Percentiles rank a stretch among this genome's conserved stretches.
These are phyloP conservation scores for Carcharodon carcharias DNA, from an alignment of 2,797 vertebrate species.

Conservation along the genomic window DNA sequence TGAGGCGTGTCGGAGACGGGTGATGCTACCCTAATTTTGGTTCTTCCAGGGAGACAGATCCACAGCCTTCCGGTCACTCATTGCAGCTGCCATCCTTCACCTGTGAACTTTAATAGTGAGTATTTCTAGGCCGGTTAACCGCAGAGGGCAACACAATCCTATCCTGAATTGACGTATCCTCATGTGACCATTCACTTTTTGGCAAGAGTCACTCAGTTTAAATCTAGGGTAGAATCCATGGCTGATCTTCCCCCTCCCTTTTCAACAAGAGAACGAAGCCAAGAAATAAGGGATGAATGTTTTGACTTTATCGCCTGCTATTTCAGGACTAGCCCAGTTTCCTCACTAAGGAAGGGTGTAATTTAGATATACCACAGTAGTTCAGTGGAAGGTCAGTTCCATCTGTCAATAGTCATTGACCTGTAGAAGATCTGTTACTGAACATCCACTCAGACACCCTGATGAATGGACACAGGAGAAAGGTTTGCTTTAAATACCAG, in stretches of 20 bases:
- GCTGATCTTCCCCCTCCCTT: neutral
- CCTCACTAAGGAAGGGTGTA: neutral
- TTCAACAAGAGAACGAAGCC: neutral
- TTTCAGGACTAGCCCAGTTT: neutral
- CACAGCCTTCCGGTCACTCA: neutral
- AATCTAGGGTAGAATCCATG: neutral
- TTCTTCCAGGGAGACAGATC: neutral
- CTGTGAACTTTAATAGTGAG: neutral
- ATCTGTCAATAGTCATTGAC: conserved; percentile 33
- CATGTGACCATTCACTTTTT: neutral
- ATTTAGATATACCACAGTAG: conserved; percentile 31
- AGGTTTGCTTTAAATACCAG: neutral
- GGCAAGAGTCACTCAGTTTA: neutral
- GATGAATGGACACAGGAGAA: conserved; percentile 38
- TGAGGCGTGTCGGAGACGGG: neutral
- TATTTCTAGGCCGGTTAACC: neutral
- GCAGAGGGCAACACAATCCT: neutral
- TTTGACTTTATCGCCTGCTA: neutral
- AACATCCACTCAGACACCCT: conserved; percentile 25
- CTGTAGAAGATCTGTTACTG: neutral
- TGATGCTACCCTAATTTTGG: neutral
- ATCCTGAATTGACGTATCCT: neutral
- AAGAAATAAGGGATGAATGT: neutral
- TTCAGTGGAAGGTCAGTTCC: conserved; percentile 38
- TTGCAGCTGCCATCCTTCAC: neutral